Evolutionary conservation across 2,113 vertebrate species (phyloP), one percentile per base, ranked within the genome.

Genomic region (Semnopithecus entellus): DNA sequence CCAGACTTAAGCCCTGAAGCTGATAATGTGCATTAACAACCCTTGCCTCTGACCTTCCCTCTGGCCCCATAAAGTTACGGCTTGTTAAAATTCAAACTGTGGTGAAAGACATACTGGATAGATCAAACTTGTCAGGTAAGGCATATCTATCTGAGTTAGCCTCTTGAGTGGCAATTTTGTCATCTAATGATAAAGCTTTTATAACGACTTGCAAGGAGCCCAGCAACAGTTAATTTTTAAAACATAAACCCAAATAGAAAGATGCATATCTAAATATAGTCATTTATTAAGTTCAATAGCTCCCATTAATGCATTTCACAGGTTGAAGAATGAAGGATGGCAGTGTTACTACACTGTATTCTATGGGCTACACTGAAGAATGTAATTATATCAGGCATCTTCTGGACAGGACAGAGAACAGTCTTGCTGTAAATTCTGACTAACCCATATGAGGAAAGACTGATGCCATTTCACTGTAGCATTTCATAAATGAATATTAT

Each of bases 221-320:
- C n/a, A 68, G 57, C 12, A 91, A 90, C 11, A 70, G 72, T 57
- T 89, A 27, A 70, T 91, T 92, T 90, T 88, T 73, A 30, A 97
- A 43, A 91, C 22, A 85, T 78, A 79, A 84, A 38, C 32, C 73
- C 86, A 52, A 87, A 64, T 11, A 79, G 48, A 88, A 94, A 88
- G 66, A 45, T 64, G 10, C 25, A 35, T 48, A 59, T 73, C 75
- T 66, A 82, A 73, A 78, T 43, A 83, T 0, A 57, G 25, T 22
- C 23, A 72, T 76, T 91, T 68, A 81, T 78, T 94, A 88, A 93
- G 91, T 79, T 88, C 66, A 97, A 3, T 70, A 70, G 80, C n/a
- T 90, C 61, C 82, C 80, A 55, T 40, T 12, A 43, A 80, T 59
- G n/a, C 5, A 45, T 79, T 35, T 48, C 3, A 11, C 55, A 76